These are phyloP conservation scores for Sycophila texana DNA, from an alignment of 2,888 invertebrate species.

Conservation along the genomic window DNA sequence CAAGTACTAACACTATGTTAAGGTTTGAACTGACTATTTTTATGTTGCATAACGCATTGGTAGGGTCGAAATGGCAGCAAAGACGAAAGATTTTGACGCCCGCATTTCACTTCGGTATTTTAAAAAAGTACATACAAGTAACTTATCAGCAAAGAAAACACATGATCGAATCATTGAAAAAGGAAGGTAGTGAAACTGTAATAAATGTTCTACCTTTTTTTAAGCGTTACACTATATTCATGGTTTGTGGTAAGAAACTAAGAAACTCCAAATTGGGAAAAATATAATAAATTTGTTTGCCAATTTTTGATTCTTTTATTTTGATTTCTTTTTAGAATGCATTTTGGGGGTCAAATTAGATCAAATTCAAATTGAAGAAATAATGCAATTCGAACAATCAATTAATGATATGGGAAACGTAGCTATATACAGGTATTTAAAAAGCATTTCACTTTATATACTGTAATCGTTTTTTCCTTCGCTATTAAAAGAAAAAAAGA, in stretches of 20 bases:
- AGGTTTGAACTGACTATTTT: no score
- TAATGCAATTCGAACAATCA: conserved; percentile 78
- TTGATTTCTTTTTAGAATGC: conserved; percentile 36
- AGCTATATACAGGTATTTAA: conserved; percentile 67
- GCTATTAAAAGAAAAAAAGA: no score
- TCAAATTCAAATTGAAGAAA: conserved; percentile 69
- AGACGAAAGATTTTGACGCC: conserved; percentile 53
- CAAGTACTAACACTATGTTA: no score
- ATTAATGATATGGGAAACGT: conserved; percentile 76
- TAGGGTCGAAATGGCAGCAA: conserved; percentile 50
- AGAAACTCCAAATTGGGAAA: no score
- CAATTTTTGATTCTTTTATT: no score
- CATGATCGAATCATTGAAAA: conserved; percentile 39
- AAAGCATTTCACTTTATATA: no score
- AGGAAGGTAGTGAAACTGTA: conserved; percentile 39
- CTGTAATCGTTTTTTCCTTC: no score
- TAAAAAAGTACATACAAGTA: conserved; percentile 49
- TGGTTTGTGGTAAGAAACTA: conserved; percentile 57
- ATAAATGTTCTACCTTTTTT: conserved; percentile 43
- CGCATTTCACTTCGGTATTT: conserved; percentile 50
- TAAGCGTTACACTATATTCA: conserved; percentile 49
- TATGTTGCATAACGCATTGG: no score
- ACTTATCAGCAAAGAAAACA: conserved; percentile 41
- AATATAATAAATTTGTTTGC: no score
- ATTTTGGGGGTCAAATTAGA: conserved; percentile 42